Evolutionary conservation across 2,113 vertebrate species (phyloP), one percentile per base, ranked within the genome.

Genomic region (Melanerpes formicivorus): DNA sequence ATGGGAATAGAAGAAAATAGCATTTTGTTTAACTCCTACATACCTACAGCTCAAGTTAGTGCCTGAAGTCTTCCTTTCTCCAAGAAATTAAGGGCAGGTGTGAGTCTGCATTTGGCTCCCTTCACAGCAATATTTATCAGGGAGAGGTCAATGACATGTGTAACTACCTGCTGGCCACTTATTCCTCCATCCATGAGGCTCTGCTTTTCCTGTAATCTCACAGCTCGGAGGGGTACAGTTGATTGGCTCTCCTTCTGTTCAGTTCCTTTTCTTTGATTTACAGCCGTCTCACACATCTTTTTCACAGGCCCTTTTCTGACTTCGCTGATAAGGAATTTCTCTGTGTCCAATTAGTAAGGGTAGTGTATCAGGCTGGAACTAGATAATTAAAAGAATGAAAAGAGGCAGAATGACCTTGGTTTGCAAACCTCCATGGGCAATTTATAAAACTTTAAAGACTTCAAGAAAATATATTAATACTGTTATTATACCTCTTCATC

Each of bases 231-330:
- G 92, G 75, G 91, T 95, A 93, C 88, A 96, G 80, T 88, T 95
- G 92, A 93, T 91, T 96, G 81, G 81, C 91, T 94, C 93, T 71
- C 93, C 92, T 97, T 95, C 95, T 96, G 92, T 96, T 97, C 92
- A n/a, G 81, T 95, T 96, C 75, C 81, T 90, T 69, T 87, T 77
- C 83, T 95, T 95, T 96, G 96, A 96, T 95, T 96, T 95, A 95
- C 89, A 94, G 83, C 81, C 93, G 73, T 92, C 84, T 96, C 74
- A 72, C 60, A 93, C 59, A 87, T 62, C 22, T 71, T 93, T 89
- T 94, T 83, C 65, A 83, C 18, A 89, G 89, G 85, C 90, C 50
- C 59, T 95, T 97, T 90, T 48, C 89, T 90, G 81, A 87, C 85
- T 93, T 95, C 81, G 84, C 88, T 86, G 94, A 93, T 94, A 95